Conservation (phyloP, 2,113 vertebrate species). For the Psittacara wagleri region DNA sequence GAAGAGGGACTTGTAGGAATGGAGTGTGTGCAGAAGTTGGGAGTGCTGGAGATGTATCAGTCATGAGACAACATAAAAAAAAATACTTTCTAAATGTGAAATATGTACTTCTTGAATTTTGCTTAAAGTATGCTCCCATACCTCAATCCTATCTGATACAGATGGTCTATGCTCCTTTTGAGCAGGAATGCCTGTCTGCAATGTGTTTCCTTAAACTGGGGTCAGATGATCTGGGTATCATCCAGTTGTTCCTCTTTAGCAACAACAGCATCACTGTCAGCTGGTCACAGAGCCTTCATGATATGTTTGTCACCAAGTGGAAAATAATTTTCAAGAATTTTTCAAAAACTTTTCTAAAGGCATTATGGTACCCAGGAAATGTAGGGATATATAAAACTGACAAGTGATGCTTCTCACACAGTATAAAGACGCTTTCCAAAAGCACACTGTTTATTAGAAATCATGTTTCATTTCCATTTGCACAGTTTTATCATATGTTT, state of each 20-base stretch:
- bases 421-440: neutral
- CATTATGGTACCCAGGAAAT: neutral
- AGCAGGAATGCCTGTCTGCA: neutral
- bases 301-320: neutral
- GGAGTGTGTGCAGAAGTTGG: neutral
- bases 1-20: neutral
- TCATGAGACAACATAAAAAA: neutral
- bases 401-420: rapidly evolving
- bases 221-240: neutral
- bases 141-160: neutral
- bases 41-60: neutral
- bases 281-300: neutral
- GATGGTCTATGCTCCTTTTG: neutral
- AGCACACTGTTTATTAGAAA: neutral
- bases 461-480: neutral
- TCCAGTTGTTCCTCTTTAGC: neutral
- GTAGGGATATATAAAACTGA: neutral
- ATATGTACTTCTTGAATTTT: neutral
- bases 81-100: neutral
- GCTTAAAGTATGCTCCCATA: neutral
- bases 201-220: neutral
- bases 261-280: neutral
- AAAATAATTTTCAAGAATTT: neutral
- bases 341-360: neutral
- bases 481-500: neutral